phyloP scores from a whole-genome alignment of 2,113 vertebrate genomes.

The Ctenodactylus gundi region DNA sequence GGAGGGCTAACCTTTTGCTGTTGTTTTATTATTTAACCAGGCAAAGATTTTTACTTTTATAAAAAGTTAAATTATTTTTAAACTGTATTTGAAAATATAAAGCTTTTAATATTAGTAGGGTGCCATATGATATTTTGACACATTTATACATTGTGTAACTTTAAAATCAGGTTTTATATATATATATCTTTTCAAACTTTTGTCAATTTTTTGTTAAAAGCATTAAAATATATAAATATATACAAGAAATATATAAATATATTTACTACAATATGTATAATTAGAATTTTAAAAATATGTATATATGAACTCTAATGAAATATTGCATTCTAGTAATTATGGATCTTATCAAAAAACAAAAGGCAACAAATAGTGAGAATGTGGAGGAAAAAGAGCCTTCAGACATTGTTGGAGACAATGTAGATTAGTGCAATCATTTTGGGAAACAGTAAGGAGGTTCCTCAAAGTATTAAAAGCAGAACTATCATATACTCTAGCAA shows the following conservation, averaged over 20 bases:
- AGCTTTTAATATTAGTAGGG: neutral
- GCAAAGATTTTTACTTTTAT: neutral
- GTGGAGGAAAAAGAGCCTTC: neutral
- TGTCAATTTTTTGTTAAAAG: neutral
- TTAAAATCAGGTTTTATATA: neutral
- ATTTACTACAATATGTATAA: no score
- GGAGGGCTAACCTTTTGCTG: neutral
- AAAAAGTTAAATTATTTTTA: neutral
- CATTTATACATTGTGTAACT: neutral
- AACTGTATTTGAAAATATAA: neutral
- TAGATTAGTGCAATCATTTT: neutral
- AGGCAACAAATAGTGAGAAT: neutral
- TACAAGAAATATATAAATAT: no score
- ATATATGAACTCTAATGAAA: neutral
- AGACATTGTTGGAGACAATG: neutral
- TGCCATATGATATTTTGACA: neutral
- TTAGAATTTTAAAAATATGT: no score
- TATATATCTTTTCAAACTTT: neutral
- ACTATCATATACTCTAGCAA: no score
- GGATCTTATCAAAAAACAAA: neutral
- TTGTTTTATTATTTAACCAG: constrained; percentile 13
- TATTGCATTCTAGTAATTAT: no score
- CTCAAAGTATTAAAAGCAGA: neutral
- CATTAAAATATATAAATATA: no score
- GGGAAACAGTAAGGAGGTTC: neutral